phyloP scores from a whole-genome alignment of 2,888 invertebrate species.

The Blomia tropicalis region DNA sequence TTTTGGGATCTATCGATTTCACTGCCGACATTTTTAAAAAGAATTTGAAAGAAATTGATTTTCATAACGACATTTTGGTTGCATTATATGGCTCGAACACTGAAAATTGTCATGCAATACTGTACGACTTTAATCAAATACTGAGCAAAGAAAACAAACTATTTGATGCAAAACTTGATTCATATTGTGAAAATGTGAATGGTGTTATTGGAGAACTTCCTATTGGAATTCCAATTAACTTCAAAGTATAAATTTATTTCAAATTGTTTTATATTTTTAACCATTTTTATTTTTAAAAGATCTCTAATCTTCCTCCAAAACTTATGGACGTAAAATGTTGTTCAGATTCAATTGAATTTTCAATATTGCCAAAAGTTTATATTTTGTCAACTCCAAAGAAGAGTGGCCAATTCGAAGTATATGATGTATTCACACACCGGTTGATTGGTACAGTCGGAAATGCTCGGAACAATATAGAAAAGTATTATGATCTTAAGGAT shows the following conservation, averaged over 20 bases:
- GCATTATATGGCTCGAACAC: not conserved
- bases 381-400: conserved; percentile 19
- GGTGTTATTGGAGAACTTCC: conserved; percentile 21
- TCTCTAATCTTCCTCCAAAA: conserved; percentile 19
- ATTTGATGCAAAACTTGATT: conserved; percentile 19
- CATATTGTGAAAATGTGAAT: conserved; percentile 20
- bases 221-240: conserved; percentile 23
- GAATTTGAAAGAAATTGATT: not conserved
- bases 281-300: not conserved
- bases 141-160: conserved; percentile 12
- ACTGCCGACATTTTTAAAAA: not conserved
- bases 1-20: not conserved
- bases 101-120: not conserved
- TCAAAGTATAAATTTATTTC: conserved; percentile 9
- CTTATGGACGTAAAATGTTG: conserved; percentile 21
- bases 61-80: not conserved
- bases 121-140: conserved; percentile 19
- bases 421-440: not conserved
- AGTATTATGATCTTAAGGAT: conserved; percentile 20
- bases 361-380: conserved; percentile 24
- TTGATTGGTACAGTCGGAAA: conserved; percentile 16
- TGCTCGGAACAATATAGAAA: conserved; percentile 11
- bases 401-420: conserved; percentile 19
- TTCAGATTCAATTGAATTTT: conserved; percentile 18
- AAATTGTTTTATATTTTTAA: not conserved